Evolutionary conservation across 2,888 invertebrate genomes (phyloP).

Genomic region (Polydrusus cervinus): DNA sequence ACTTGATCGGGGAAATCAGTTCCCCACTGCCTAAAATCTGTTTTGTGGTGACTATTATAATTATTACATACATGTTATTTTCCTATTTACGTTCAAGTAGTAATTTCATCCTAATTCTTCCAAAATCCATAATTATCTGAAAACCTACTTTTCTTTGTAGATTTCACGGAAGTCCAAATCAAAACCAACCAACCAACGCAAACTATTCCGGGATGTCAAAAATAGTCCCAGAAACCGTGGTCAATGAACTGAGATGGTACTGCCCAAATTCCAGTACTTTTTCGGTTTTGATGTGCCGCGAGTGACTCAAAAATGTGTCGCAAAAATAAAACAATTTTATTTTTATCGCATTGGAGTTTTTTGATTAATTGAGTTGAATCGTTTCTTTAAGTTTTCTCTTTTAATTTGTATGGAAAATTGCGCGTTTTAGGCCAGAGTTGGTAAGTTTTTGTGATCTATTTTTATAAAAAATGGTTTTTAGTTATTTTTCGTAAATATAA

Average conservation of each 20-base stretch:
- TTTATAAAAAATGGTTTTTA: constrained; percentile 7
- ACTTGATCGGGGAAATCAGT: too few relatives aligned
- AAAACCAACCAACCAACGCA: constrained; percentile 33
- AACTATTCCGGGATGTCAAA: constrained; percentile 20
- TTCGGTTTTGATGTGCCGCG: constrained; percentile 39
- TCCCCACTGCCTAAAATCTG: too few relatives aligned
- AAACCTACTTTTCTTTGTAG: constrained; percentile 31
- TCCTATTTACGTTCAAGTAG: not conserved
- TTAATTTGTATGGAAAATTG: constrained; percentile 14
- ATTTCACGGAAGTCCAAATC: constrained; percentile 33
- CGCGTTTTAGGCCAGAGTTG: constrained; percentile 30
- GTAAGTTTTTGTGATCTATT: constrained; percentile 15
- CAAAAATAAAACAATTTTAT: constrained; percentile 35
- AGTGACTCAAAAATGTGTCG: constrained; percentile 35
- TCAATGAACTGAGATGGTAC: constrained; percentile 30
- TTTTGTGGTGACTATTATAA: too few relatives aligned
- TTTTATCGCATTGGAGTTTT: constrained; percentile 39
- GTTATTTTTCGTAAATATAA: not conserved
- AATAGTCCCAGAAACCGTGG: constrained; percentile 25
- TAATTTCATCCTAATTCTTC: not conserved
- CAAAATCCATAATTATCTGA: not conserved
- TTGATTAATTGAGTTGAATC: constrained; percentile 31
- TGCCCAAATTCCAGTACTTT: constrained; percentile 22
- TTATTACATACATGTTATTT: not conserved
- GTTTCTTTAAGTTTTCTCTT: constrained; percentile 26